These are phyloP conservation scores for Isoperla grammatica DNA, from an alignment of 2,888 invertebrate species.

Conservation along the genomic window DNA sequence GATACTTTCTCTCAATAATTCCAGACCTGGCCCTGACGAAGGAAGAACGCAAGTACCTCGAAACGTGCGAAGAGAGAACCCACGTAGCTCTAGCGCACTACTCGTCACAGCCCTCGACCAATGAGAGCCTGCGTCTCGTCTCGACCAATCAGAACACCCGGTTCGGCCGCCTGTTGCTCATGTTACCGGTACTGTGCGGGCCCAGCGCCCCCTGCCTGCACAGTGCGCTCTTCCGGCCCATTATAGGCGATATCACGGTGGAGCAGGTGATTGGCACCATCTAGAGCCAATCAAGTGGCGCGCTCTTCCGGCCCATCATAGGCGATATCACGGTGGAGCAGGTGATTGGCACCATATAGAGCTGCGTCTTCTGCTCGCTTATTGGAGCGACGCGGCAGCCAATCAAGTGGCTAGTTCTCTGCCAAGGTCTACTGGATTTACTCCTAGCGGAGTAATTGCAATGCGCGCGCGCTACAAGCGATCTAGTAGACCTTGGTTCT, in stretches of 20 bases:
- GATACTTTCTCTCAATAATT: background rate
- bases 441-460: too few relatives aligned
- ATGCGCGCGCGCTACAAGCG: too few relatives aligned
- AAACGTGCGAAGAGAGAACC: constrained; percentile 13
- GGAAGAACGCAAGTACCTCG: constrained; percentile 15
- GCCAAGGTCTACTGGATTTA: too few relatives aligned
- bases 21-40: constrained; percentile 14
- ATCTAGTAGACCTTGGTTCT: too few relatives aligned
- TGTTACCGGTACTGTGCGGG: constrained; percentile 37
- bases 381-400: too few relatives aligned
- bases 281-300: constrained; percentile 35
- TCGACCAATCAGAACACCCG: constrained; percentile 18
- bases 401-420: too few relatives aligned
- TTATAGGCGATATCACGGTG: constrained; percentile 43
- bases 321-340: constrained; percentile 43
- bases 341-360: constrained; percentile 44
- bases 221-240: constrained; percentile 41
- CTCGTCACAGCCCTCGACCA: constrained; percentile 8
- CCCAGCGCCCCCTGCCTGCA: constrained; percentile 38
- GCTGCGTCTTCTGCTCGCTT: too few relatives aligned
- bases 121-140: background rate
- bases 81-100: constrained; percentile 22
- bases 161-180: constrained; percentile 24
- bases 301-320: too few relatives aligned
- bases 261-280: constrained; percentile 45